phyloP scores from a whole-genome alignment of 2,797 vertebrate species.

The Hirundo rustica region DNA sequence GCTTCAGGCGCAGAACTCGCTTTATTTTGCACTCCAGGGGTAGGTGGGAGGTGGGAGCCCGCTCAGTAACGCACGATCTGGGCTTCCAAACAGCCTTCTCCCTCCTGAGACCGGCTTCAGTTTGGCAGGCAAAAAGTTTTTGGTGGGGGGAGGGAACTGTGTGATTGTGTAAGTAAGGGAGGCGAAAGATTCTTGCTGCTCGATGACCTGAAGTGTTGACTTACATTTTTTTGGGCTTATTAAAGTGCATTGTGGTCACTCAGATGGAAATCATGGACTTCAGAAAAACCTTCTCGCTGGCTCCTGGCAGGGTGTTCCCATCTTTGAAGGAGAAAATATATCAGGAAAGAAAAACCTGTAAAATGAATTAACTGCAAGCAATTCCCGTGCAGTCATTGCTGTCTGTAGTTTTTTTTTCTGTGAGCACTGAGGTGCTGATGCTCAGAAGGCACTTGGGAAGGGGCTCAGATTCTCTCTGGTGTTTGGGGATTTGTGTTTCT shows the following conservation, averaged over 20 bases:
- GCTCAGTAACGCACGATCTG: not conserved
- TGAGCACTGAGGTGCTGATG: not conserved
- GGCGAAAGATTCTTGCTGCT: not conserved
- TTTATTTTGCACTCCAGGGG: not conserved
- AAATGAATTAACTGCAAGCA: not conserved
- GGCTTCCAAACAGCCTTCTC: not conserved
- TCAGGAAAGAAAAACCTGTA: not conserved
- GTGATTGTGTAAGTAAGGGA: not conserved
- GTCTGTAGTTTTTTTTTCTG: not conserved
- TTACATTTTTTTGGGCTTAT: not conserved
- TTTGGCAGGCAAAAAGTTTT: not conserved
- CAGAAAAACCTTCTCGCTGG: not conserved
- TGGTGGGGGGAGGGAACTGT: fast-evolving
- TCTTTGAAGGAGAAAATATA: slow-evolving; percentile 15
- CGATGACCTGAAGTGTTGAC: slow-evolving; percentile 2
- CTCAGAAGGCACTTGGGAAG: fast-evolving
- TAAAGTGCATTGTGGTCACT: slow-evolving; percentile 15
- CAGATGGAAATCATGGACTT: slow-evolving; percentile 44
- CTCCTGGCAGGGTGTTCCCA: not conserved
- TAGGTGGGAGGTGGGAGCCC: slow-evolving; percentile 11
- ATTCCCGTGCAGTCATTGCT: not conserved
- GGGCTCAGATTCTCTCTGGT: not conserved
- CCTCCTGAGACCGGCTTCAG: not conserved
- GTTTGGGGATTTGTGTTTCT: not conserved
- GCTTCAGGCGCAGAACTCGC: not conserved